Conservation (phyloP, 2,113 vertebrate species). For the Chaetorhynchus papuensis region DNA sequence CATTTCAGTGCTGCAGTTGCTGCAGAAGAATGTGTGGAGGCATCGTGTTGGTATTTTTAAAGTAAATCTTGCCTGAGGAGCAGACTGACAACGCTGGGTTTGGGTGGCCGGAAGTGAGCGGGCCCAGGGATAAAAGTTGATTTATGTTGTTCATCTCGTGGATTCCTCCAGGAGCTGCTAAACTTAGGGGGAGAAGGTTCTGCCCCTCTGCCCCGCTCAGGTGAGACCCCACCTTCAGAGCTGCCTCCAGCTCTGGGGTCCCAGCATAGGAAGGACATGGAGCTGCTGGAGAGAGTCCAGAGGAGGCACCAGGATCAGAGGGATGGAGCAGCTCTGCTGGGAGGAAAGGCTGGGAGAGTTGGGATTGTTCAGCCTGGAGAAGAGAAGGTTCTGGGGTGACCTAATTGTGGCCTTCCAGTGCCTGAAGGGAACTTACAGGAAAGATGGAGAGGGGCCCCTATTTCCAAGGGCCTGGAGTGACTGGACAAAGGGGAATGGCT, state of each 20-base stretch:
- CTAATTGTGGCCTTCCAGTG: neutral
- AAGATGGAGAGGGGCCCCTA: neutral
- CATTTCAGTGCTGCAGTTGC: slow-evolving; percentile 12
- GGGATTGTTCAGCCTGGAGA: neutral
- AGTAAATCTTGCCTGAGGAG: slow-evolving; percentile 48
- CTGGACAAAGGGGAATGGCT: neutral
- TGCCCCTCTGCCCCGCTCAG: neutral
- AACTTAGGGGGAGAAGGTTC: neutral
- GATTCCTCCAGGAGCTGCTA: neutral
- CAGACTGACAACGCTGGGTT: neutral
- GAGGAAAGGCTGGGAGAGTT: neutral
- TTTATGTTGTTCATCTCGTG: neutral
- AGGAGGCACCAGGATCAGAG: neutral
- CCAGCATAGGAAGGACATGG: neutral
- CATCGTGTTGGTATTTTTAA: slow-evolving; percentile 62
- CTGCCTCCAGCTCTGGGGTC: neutral
- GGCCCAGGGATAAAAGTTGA: neutral
- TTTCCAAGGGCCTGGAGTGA: neutral
- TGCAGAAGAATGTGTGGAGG: slow-evolving; percentile 39
- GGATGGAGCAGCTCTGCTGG: neutral
- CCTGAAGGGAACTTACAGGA: neutral
- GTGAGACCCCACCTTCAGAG: neutral
- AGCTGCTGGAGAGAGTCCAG: neutral
- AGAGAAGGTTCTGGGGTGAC: neutral
- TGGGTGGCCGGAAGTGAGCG: neutral